Percentiles rank a stretch among this genome's conserved stretches.
phyloP scores from a whole-genome alignment of 2,888 invertebrate species.

The Archips xylosteana region DNA sequence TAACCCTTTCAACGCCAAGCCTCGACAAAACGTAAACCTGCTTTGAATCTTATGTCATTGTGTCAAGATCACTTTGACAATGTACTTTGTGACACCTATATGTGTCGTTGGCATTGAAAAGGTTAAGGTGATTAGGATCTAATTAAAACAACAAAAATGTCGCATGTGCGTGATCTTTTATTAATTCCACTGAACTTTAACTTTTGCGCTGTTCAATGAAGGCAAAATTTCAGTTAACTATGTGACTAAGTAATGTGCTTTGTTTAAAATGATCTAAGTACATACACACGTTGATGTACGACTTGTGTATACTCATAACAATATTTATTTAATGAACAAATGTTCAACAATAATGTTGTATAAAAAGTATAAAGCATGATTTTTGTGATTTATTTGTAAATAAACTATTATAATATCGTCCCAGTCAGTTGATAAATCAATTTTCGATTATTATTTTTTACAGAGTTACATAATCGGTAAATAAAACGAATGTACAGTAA shows the following conservation, averaged over 20 bases:
- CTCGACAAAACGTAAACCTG: too few relatives aligned
- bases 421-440: conserved; percentile 61
- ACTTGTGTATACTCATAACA: conserved; percentile 63
- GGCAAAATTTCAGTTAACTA: conserved; percentile 73
- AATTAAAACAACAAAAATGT: conserved; percentile 68
- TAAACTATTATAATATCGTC: conserved; percentile 53
- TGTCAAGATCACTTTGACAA: too few relatives aligned
- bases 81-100: too few relatives aligned
- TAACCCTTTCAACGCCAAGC: too few relatives aligned
- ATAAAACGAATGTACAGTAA: conserved; percentile 15
- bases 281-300: conserved; percentile 60
- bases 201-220: conserved; percentile 76
- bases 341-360: conserved; percentile 68
- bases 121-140: not conserved
- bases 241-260: conserved; percentile 77
- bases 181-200: conserved; percentile 75
- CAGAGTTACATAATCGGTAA: conserved; percentile 26
- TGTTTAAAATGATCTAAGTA: conserved; percentile 71
- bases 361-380: conserved; percentile 73
- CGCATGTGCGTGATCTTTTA: conserved; percentile 85
- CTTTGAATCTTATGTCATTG: too few relatives aligned
- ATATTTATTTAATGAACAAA: conserved; percentile 63
- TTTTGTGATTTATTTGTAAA: conserved; percentile 55
- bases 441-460: conserved; percentile 50
- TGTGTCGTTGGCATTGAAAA: too few relatives aligned